phyloP scores from a whole-genome alignment of 53 echinoderm and acorn worm genomes.

The Astropecten irregularis region DNA sequence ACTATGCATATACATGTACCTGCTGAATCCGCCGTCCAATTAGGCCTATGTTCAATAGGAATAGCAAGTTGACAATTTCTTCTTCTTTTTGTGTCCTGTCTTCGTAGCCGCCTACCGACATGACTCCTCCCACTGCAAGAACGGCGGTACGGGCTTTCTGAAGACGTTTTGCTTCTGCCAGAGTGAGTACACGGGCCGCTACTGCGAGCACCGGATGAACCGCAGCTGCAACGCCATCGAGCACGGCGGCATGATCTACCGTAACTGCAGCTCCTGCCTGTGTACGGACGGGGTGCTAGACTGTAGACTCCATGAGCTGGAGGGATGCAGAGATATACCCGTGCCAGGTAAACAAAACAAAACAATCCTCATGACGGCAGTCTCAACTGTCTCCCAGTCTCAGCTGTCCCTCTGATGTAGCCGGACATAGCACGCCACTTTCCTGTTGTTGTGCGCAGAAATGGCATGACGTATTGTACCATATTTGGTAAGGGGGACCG shows the following conservation, averaged over 20 bases:
- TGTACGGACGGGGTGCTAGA: constrained; percentile 67
- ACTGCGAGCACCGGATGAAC: constrained; percentile 72
- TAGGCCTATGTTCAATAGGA: too few species aligned
- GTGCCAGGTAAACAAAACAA: neutral
- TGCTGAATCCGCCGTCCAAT: too few species aligned
- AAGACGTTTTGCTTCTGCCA: constrained; percentile 83
- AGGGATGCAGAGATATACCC: constrained; percentile 58
- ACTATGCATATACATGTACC: too few species aligned
- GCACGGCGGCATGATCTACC: constrained; percentile 67
- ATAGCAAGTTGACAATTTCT: too few species aligned
- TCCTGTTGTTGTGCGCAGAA: too few species aligned
- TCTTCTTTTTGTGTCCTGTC: too few species aligned
- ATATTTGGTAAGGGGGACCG: too few species aligned
- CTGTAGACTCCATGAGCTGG: constrained; percentile 58
- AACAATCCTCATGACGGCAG: neutral
- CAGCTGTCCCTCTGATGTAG: too few species aligned
- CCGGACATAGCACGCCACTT: too few species aligned
- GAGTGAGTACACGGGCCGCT: constrained; percentile 70
- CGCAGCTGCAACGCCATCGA: constrained; percentile 61
- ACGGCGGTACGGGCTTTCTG: constrained; percentile 85
- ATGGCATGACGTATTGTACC: too few species aligned
- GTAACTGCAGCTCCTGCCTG: constrained; percentile 71
- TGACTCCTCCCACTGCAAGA: constrained; percentile 71
- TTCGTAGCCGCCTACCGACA: constrained; percentile 19
- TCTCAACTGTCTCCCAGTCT: too few species aligned